Evolutionary conservation across 2,888 invertebrate genomes (phyloP), one percentile per base, ranked within the genome.

Genomic region (Acleris holmiana): DNA sequence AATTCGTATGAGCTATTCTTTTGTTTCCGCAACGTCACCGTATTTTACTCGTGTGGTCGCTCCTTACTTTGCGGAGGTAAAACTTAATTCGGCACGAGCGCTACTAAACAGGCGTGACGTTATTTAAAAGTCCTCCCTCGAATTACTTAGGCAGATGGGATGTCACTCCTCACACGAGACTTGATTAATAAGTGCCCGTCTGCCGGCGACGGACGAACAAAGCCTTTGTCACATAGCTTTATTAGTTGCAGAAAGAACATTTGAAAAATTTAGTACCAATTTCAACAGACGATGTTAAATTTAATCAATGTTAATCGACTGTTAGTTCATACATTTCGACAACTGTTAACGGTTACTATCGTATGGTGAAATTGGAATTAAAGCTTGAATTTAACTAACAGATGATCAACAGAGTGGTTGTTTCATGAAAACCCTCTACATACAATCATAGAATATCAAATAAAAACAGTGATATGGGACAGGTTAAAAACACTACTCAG

Each of bases 131-230:
- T 40, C 41, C 21, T 41, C 47, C 44, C 13, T 18, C 13, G 53
- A 59, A 41, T 59, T 64, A 64, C 64, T 64, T 59, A 64, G 59
- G 29, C 54, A 59, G 59, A 64, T 64, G 59, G 64, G 63, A 21
- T 41, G 58, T 47, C 58, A 10, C 46, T 56, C 25, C 64, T 59
- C 59, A 53, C 57, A 58, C 51, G 51, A 29, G 53, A 64, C 58
- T 59, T 59, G 54, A 64, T 64, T 64, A 64, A 58, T 58, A 64
- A 58, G 59, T 54, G 64, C 53, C 25, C 58, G 59, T 25, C 59
- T 54, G 64, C 53, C 47, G 13, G 40, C 58, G 63, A 63, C 63
- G 59, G 10, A 48, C 18, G 54, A 64, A 64, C 64, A 64, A 59
- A 59, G 58, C 44, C 58, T 51, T 63, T 63, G 53, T 21, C n/a